Conservation (phyloP, 2,113 vertebrate genomes). For the Myodes glareolus region DNA sequence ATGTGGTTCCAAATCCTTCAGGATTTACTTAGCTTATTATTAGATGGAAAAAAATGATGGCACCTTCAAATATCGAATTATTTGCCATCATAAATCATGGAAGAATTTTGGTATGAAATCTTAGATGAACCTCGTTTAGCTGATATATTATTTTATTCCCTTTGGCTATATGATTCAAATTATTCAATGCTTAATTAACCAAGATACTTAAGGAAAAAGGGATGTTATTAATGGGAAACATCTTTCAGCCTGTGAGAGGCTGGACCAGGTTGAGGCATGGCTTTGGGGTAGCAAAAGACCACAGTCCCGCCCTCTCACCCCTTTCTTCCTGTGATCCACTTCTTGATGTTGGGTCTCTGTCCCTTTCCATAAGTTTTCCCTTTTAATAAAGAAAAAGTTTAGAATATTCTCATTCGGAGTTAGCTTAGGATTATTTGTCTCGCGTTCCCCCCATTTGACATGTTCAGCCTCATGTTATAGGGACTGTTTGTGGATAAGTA, state of each 20-base stretch:
- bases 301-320: too few species aligned
- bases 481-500: conserved; percentile 65
- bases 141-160: conserved; percentile 73
- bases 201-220: conserved; percentile 71
- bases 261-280: too few species aligned
- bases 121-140: conserved; percentile 76
- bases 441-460: too few species aligned
- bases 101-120: conserved; percentile 65
- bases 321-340: too few species aligned
- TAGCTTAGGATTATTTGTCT: too few species aligned
- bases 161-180: conserved; percentile 76
- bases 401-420: too few species aligned
- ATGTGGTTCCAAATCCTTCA: not conserved
- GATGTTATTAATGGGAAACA: conserved; percentile 24
- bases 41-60: not conserved
- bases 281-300: too few species aligned
- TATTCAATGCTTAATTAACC: conserved; percentile 77
- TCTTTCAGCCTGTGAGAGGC: too few species aligned
- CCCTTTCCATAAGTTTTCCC: too few species aligned
- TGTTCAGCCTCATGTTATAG: not conserved
- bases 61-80: conserved; percentile 57
- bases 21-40: conserved; percentile 10
- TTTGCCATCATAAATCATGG: conserved; percentile 66
- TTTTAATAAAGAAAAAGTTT: too few species aligned
- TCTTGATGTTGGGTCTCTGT: too few species aligned